phyloP scores from a whole-genome alignment of 64 coral and sea anemone species.

The Platygyra sinensis region DNA sequence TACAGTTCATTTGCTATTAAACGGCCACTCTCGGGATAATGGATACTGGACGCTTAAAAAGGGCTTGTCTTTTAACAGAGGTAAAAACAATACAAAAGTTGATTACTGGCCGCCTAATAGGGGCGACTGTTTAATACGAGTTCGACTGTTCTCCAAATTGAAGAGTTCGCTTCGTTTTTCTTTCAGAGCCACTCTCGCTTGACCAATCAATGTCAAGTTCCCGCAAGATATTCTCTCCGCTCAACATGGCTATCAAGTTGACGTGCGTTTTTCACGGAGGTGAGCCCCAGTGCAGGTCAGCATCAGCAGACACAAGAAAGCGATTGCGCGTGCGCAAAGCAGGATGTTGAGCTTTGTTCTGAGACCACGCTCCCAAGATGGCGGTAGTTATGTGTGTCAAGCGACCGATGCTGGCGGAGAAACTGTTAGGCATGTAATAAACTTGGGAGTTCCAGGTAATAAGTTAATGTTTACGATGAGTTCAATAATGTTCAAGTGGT shows the following conservation, averaged over 20 bases:
- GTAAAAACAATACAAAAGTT: too few relatives aligned
- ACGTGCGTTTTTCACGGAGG: slow-evolving; percentile 25
- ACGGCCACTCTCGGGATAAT: too few relatives aligned
- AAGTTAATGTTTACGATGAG: background rate
- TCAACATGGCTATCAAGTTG: slow-evolving; percentile 2
- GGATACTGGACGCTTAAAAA: too few relatives aligned
- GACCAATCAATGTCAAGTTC: slow-evolving; percentile 10
- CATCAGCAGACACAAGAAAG: slow-evolving; percentile 6
- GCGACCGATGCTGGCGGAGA: slow-evolving; percentile 15
- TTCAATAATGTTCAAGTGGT: too few relatives aligned
- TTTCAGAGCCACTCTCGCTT: background rate
- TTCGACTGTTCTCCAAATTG: too few relatives aligned
- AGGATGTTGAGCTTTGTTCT: slow-evolving; percentile 4
- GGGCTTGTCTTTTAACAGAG: too few relatives aligned
- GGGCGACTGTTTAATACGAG: too few relatives aligned
- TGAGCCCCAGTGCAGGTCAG: slow-evolving; percentile 36
- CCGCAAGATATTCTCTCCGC: background rate
- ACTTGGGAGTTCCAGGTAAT: slow-evolving; percentile 10
- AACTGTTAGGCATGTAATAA: slow-evolving; percentile 9
- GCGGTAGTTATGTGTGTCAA: background rate
- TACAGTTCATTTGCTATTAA: too few relatives aligned
- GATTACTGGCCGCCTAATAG: too few relatives aligned
- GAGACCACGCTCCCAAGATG: background rate
- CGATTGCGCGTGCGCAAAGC: slow-evolving; percentile 11
- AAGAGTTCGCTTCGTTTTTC: background rate